Percentiles rank a stretch among this genome's conserved stretches.
Conservation (phyloP, 2,113 vertebrate genomes). For the Epinephelus cyanopodus region DNA sequence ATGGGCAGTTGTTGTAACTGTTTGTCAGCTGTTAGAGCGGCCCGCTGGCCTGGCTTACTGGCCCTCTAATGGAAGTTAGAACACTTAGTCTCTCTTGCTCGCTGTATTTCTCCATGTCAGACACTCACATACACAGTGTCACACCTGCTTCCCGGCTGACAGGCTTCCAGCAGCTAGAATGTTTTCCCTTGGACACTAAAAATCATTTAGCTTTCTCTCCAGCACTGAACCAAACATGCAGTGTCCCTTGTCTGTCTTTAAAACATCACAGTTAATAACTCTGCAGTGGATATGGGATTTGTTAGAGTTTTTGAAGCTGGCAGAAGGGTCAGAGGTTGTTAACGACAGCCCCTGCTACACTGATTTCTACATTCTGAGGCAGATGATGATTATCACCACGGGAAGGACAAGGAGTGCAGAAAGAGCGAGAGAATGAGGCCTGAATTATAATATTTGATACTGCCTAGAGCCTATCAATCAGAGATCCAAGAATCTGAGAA, state of each 20-base stretch:
- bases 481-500: slow-evolving; percentile 21
- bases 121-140: slow-evolving; percentile 10
- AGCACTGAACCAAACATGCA: neutral
- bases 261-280: slow-evolving; percentile 36
- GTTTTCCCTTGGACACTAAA: slow-evolving; percentile 17
- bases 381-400: slow-evolving; percentile 59
- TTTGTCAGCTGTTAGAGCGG: slow-evolving; percentile 71
- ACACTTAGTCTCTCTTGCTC: slow-evolving; percentile 36
- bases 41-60: slow-evolving; percentile 43
- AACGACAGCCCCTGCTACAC: slow-evolving; percentile 44
- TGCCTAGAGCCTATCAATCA: slow-evolving; percentile 43
- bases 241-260: neutral
- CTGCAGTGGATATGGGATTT: slow-evolving; percentile 33
- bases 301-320: slow-evolving; percentile 29
- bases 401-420: slow-evolving; percentile 46
- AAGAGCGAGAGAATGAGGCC: slow-evolving; percentile 20
- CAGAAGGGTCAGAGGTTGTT: slow-evolving; percentile 55
- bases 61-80: slow-evolving; percentile 56
- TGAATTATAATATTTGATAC: slow-evolving; percentile 54
- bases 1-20: slow-evolving; percentile 69
- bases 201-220: slow-evolving; percentile 23
- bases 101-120: slow-evolving; percentile 21
- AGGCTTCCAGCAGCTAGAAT: neutral
- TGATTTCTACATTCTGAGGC: slow-evolving; percentile 47
- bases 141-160: slow-evolving; percentile 52